phyloP scores from a whole-genome alignment of 2,113 vertebrate genomes.

The Cacatua alba region DNA sequence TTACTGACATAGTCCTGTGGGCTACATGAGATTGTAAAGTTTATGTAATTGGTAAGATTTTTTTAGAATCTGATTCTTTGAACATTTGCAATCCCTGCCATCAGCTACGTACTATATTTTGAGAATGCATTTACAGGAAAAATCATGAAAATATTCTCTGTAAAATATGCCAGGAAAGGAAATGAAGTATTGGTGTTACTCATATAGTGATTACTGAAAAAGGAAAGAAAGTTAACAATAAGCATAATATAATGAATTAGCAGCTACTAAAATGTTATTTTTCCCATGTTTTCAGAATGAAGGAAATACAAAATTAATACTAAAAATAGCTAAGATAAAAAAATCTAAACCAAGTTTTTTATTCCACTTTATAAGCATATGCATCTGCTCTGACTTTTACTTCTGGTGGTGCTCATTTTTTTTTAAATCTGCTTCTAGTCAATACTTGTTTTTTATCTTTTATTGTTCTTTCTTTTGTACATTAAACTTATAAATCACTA shows the following conservation, averaged over 20 bases:
- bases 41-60: background rate
- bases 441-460: background rate
- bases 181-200: background rate
- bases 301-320: background rate
- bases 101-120: background rate
- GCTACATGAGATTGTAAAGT: background rate
- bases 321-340: background rate
- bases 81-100: background rate
- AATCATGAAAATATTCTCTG: background rate
- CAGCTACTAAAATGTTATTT: fast-evolving
- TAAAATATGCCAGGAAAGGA: background rate
- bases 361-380: background rate
- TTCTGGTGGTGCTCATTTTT: background rate
- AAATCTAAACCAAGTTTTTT: background rate
- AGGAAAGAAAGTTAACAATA: background rate
- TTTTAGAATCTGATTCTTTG: background rate
- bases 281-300: background rate
- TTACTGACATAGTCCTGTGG: background rate
- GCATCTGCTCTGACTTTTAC: fast-evolving
- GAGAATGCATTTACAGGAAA: background rate
- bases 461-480: background rate
- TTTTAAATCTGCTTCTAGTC: background rate
- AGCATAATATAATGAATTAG: background rate
- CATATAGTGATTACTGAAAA: background rate
- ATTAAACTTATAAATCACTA: background rate